Evolutionary conservation across 2,113 vertebrate genomes (phyloP), one percentile per base, ranked within the genome.

Genomic region (Pomatostomus ruficeps): DNA sequence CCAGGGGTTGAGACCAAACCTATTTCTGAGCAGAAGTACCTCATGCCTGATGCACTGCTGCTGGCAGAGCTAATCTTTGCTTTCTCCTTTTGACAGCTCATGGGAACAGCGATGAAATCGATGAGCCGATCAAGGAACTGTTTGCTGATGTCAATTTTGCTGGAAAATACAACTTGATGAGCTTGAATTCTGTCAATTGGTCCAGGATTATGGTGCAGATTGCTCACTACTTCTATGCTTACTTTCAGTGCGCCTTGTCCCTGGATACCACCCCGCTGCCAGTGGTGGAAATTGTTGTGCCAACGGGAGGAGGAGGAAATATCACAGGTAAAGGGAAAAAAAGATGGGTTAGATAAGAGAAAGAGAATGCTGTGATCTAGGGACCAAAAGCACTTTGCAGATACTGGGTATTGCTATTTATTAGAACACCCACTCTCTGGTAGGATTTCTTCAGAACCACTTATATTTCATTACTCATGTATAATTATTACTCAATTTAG

Each of bases 101-200:
- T 18, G 99, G 99, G 87, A 99, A 98, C 94, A 99, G 98, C 0
- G 99, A 99, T 36, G 98, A 99, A 89, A 98, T 99, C 1, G 99
- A 99, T 25, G 97, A 97, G 43, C 98, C 98, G 0, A 97, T 99
- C 95, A 98, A 98, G 72, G 97, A 97, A 1, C 96, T 99, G 68
- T 99, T 99, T 29, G 95, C 98, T 0, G 99, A 99, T 33, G 89
- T 86, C 1, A 65, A 98, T 52, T 98, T 99, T 94, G 98, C 98
- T 66, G 93, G 82, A 88, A 96, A 95, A 57, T 95, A 98, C 38
- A 91, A 97, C 14, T 96, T 99, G 61, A 98, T 99, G 98, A 99
- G 99, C 89, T 95, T 99, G 75, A 99, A 99, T 94, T 99, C 99
- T 0, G 91, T 99, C 84, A 99, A 99, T 85, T 99, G 99, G 99